These are phyloP conservation scores for Pelodiscus sinensis DNA, from an alignment of 2,113 vertebrate species.

Conservation along the genomic window DNA sequence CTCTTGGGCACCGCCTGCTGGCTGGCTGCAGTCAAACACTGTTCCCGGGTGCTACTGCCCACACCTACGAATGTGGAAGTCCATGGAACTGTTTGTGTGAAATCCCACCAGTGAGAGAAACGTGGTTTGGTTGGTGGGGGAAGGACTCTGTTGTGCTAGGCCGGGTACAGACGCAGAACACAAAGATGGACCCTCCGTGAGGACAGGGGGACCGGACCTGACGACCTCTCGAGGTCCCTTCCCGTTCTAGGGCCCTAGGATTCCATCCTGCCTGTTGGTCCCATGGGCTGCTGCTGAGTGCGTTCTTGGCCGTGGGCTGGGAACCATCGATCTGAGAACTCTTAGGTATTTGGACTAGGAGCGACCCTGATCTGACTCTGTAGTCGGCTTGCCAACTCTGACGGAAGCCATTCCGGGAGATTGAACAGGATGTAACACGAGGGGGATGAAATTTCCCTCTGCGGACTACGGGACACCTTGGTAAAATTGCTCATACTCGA, in stretches of 20 bases:
- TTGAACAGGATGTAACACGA: too few species aligned
- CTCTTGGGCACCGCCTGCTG: not conserved
- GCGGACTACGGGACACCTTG: too few species aligned
- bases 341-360: not conserved
- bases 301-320: too few species aligned
- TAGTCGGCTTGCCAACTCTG: not conserved
- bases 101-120: not conserved
- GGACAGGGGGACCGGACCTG: too few species aligned
- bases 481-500: too few species aligned
- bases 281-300: too few species aligned
- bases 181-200: not conserved
- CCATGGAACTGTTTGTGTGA: not conserved
- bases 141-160: not conserved
- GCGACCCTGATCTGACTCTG: not conserved
- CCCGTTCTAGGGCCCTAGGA: too few species aligned
- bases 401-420: too few species aligned
- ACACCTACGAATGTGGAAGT: not conserved
- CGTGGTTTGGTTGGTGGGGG: too few species aligned
- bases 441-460: too few species aligned
- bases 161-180: not conserved
- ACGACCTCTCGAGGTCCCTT: too few species aligned
- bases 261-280: too few species aligned
- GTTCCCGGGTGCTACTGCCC: not conserved
- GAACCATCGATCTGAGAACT: not conserved
- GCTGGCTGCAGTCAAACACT: not conserved